Base-by-base conservation (phyloP, 2,888 invertebrate species). In the Nomada hirtipes region DNA sequence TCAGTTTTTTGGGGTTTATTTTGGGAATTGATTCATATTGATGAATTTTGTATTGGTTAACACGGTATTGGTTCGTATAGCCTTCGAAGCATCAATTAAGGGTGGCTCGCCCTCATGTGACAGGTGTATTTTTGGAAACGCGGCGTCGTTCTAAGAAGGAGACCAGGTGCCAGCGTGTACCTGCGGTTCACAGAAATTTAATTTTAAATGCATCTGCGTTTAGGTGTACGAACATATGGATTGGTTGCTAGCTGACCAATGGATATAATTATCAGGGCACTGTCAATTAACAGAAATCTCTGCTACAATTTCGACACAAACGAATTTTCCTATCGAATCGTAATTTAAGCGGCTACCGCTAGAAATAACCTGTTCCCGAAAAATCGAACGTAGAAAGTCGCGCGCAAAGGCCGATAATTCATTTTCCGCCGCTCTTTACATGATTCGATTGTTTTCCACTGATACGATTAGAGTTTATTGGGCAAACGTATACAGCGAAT, bases 221-320 rank as follows among this genome's bases (percentile, higher is more conserved):
- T 74, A 80, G 68, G 52, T 80, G 69, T 74, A 74, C 65, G 74
- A 80, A 70, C 80, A 70, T 74, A 36, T 61, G 53, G 60, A 80
- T 80, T 80, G 81, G 74, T 53, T 60, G 18, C 53, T 18, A 57
- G 80, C 74, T 69, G 74, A 59, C 42, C 23, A 61, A 47, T 44
- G 36, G 36, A 36, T 60, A 70, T 70, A 71, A 79, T 79, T 47
- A 65, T 78, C 79, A 42, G 57, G 55, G 26, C 69, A 20, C 61
- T 53, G 60, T 69, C 69, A 44, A 53, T 65, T 59, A 50, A 42
- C 13, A 11, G 42, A 64, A 59, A 50, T 55, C 42, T 44, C 44
- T 11, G 42, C 15, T 11, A 4, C 18, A 4, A 53, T 57, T n/a
- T 55, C n/a, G 9, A 53, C n/a, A 9, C 42, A 55, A 47, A 13